phyloP scores from a whole-genome alignment of 1,140 invertebrate species.

The Eumeta japonica region DNA sequence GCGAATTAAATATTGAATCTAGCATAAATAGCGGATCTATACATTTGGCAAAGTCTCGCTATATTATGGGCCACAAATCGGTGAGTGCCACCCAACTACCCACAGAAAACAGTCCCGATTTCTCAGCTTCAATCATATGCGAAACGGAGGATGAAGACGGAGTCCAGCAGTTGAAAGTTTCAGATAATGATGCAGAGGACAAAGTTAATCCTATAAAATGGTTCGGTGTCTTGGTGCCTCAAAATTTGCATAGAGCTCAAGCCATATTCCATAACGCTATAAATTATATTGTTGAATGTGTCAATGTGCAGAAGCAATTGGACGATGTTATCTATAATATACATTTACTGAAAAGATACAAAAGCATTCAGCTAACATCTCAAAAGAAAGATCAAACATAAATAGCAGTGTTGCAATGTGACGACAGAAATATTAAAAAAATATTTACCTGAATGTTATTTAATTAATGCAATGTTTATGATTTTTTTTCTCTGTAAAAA shows the following conservation, averaged over 20 bases:
- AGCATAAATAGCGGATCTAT: conserved; percentile 63
- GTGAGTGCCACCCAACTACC: conserved; percentile 68
- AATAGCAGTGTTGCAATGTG: too few relatives aligned
- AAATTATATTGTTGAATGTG: conserved; percentile 62
- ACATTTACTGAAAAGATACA: conserved; percentile 33
- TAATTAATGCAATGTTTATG: too few relatives aligned
- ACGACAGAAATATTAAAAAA: too few relatives aligned
- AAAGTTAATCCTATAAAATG: conserved; percentile 67
- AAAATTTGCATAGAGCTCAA: conserved; percentile 67
- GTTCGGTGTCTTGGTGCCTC: conserved; percentile 74
- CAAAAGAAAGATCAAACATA: too few relatives aligned
- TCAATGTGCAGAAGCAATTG: conserved; percentile 64
- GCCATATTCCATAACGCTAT: conserved; percentile 65
- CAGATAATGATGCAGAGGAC: conserved; percentile 37
- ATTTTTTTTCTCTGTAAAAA: too few relatives aligned
- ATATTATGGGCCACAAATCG: conserved; percentile 69
- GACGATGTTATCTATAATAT: conserved; percentile 46
- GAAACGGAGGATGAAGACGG: conserved; percentile 38
- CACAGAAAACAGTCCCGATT: conserved; percentile 59
- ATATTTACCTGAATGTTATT: too few relatives aligned
- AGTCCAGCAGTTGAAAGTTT: conserved; percentile 34
- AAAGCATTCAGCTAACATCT: conserved; percentile 6
- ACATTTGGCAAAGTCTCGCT: conserved; percentile 69
- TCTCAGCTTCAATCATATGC: conserved; percentile 56
- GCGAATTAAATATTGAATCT: conserved; percentile 65